Conservation (phyloP, 2,113 vertebrate species). For the Natator depressus region DNA sequence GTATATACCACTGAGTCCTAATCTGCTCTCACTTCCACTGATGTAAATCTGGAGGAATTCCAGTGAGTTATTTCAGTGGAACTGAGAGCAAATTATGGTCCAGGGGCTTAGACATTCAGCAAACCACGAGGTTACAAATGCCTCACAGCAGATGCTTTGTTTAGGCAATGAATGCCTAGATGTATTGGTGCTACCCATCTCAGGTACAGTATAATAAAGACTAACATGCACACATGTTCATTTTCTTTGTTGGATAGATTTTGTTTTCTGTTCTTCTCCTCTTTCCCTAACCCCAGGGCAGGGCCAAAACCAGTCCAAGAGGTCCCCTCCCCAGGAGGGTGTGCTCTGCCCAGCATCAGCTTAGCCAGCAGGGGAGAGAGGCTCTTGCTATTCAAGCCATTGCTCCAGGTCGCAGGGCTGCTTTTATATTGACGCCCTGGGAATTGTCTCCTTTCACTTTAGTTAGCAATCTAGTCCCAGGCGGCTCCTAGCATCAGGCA, state of each 20-base stretch:
- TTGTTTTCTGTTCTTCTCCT: not conserved
- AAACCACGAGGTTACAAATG: not conserved
- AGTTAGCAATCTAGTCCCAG: not conserved
- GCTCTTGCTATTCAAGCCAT: not conserved
- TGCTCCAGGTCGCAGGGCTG: too few species aligned
- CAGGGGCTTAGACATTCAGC: not conserved
- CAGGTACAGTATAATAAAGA: not conserved
- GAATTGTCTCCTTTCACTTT: not conserved
- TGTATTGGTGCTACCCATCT: not conserved
- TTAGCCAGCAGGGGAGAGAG: not conserved
- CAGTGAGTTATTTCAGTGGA: not conserved
- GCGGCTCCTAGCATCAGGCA: not conserved
- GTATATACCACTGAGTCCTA: not conserved
- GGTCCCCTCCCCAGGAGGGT: not conserved
- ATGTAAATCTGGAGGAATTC: not conserved
- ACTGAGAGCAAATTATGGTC: not conserved
- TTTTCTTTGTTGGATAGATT: not conserved
- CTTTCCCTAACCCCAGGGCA: not conserved
- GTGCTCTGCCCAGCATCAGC: not conserved
- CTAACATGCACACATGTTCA: not conserved
- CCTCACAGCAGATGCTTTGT: not conserved
- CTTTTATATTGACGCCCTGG: not conserved
- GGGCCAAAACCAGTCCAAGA: not conserved
- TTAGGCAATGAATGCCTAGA: not conserved
- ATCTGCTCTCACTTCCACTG: not conserved